phyloP scores from a whole-genome alignment of 2,888 invertebrate genomes.

The Tipula confusa region DNA sequence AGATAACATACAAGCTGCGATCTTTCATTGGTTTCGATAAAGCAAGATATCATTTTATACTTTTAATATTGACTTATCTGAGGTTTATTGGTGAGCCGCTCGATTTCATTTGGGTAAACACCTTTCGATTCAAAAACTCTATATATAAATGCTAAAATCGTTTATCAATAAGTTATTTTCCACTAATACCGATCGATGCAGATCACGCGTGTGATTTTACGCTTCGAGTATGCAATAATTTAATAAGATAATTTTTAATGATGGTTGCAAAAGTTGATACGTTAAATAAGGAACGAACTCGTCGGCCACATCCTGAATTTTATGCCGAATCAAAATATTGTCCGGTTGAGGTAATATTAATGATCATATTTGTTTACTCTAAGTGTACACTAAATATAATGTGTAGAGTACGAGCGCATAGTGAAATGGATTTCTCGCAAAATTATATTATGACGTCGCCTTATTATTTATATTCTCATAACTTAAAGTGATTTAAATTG shows the following conservation, averaged over 20 bases:
- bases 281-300: constrained; percentile 35
- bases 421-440: background rate
- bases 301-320: constrained; percentile 36
- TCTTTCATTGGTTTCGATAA: background rate
- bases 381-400: background rate
- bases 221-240: background rate
- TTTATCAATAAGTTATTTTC: background rate
- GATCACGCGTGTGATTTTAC: background rate
- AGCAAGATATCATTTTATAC: background rate
- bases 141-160: background rate
- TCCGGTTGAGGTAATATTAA: constrained; percentile 35
- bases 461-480: background rate
- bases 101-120: background rate
- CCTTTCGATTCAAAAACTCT: background rate
- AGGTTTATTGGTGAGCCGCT: background rate
- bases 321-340: constrained; percentile 34
- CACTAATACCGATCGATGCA: background rate
- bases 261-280: constrained; percentile 33
- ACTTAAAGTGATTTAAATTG: background rate
- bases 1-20: background rate
- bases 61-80: background rate
- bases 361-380: background rate
- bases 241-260: background rate
- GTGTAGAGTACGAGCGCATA: background rate
- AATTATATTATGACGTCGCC: background rate